Evolutionary conservation across 2,797 vertebrate genomes (phyloP).

Genomic region (Ptychobarbus kaznakovi): DNA sequence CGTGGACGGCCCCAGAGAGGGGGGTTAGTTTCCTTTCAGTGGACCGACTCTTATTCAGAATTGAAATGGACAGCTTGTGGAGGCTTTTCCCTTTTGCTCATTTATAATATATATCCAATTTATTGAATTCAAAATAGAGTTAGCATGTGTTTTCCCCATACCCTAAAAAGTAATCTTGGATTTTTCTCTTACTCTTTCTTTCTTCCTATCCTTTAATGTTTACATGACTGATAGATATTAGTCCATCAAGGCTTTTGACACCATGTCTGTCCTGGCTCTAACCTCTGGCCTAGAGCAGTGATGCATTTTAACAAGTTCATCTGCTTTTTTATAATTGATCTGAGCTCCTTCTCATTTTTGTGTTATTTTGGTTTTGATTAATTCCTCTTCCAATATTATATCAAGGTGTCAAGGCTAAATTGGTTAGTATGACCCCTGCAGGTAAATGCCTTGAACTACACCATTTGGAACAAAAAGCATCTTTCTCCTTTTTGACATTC

Average conservation of each 20-base stretch:
- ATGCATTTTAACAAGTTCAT: neutral
- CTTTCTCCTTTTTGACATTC: neutral
- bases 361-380: neutral
- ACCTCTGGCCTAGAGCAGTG: neutral
- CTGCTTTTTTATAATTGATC: neutral
- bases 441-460: neutral
- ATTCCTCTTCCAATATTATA: neutral
- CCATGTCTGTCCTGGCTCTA: neutral
- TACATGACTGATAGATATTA: neutral
- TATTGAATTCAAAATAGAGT: slow-evolving; percentile 7
- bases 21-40: slow-evolving; percentile 24
- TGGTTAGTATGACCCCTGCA: neutral
- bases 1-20: neutral
- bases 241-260: neutral
- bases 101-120: slow-evolving; percentile 39
- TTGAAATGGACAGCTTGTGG: slow-evolving; percentile 8
- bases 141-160: neutral
- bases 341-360: neutral
- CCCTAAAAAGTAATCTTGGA: slow-evolving; percentile 4
- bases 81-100: neutral
- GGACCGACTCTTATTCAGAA: slow-evolving; percentile 26
- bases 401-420: neutral
- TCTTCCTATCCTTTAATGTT: neutral
- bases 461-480: neutral
- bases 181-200: neutral